Base-by-base conservation (phyloP, 2,888 invertebrate genomes). In the Helicoverpa assulta region DNA sequence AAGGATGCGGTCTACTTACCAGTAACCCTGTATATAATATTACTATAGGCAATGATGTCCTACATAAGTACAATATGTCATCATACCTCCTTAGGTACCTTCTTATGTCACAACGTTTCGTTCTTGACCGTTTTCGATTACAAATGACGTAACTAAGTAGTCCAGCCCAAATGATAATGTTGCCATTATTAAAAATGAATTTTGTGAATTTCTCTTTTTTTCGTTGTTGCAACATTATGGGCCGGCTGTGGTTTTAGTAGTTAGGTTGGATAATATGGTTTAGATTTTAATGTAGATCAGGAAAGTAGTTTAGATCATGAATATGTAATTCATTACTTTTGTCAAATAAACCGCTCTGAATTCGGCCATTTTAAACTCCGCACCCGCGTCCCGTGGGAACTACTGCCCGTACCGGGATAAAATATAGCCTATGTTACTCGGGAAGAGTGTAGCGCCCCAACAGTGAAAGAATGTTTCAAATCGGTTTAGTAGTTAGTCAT, bases 171-270 rank as follows among this genome's bases (percentile, higher is more conserved):
- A 54, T 56, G 47, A 47, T 64, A 60, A 58, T 57, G 54, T 65
- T 65, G 53, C 67, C 53, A 55, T 60, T 57, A 61, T 72, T 68
- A 72, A 68, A 68, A 65, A 60, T 72, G 40, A 57, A 60, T 72
- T 68, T 68, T 59, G 33, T 33, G 18, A 64, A 59, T 68, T 65
- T 61, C 64, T 26, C 62, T 65, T 60, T 68, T 64, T 64, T 64
- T 40, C 8, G 18, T 5, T 18, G 53, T 54, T 29, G 37, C 51
- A 51, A 68, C 50, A 33, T 54, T 50, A 50, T 18, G 52, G 19
- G 18, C 10, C 7, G 18, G 33, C 10, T 21, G 51, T 52, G 51
- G 51, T 52, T 52, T 37, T 37, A 10, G 37, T 14, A 40, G 40
- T 40, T 40, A 12, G 4, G 8, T 1, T 18, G 16, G n/a, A 16